Base-by-base conservation (phyloP, 2,888 invertebrate genomes). In the Protonemura montana region DNA sequence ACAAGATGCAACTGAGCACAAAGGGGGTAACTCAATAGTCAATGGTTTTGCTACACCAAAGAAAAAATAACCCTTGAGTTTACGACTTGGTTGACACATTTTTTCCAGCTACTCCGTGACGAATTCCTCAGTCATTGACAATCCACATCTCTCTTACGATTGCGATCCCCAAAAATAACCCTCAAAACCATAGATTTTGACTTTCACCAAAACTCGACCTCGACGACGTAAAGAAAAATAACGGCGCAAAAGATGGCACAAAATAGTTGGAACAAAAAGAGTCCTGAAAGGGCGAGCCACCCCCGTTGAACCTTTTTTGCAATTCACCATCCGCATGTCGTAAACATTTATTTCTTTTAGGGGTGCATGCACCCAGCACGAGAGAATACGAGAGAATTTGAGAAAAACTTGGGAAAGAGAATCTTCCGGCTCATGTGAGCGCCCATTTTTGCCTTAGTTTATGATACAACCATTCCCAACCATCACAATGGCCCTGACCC, bases 281-380 rank as follows among this genome's bases (percentile, higher is more conserved):
- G 59, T 21, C 59, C 35, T 21, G 59, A 59, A 59, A 59, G 35
- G 35, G 59, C 59, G 21, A 59, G 59, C 59, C 59, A 59, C 59
- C 59, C 59, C 59, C 59, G 13, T 21, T 2, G 59, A 59, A 59
- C 59, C 59, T 59, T 59, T 59, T 59, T 59, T 59, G 59, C 59
- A 59, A 59, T 59, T 59, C 59, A 59, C 59, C 59, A 59, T 59
- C 59, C 59, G 59, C 59, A 59, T 2, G 59, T 59, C 59, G 59
- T 59, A 59, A 59, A 59, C 59, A 59, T 59, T 59, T 59, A 59
- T 59, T 59, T 21, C 59, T 59, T 59, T 59, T 59, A 59, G 59
- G 59, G 59, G 59, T 59, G 59, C n/a, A n/a, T n/a, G n/a, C n/a
- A n/a, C n/a, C n/a, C n/a, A n/a, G 35, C 3, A 35, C 35, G 35